Evolutionary conservation across 2,888 invertebrate species (phyloP).

Genomic region (Hydropsyche betteni): DNA sequence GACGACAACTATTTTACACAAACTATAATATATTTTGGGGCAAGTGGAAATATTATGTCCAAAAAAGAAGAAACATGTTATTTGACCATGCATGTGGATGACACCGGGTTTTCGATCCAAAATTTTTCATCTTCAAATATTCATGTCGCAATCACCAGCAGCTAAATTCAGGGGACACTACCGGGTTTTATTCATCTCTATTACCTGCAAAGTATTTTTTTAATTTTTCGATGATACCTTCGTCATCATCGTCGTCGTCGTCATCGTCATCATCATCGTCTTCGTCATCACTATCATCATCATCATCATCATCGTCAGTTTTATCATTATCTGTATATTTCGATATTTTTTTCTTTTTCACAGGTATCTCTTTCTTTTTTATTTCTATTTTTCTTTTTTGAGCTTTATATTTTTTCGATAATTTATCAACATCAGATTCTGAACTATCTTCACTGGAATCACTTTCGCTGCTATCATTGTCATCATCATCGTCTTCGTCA

Average conservation of each 20-base stretch:
- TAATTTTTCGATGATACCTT: constrained; percentile 65
- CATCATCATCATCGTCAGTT: constrained; percentile 55
- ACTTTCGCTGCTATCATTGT: constrained; percentile 59
- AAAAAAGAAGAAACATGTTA: constrained; percentile 35
- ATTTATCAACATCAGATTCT: constrained; percentile 55
- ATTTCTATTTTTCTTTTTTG: constrained; percentile 24
- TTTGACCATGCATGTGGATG: constrained; percentile 50
- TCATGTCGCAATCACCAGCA: constrained; percentile 12
- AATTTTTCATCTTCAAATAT: constrained; percentile 36
- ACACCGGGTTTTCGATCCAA: constrained; percentile 36
- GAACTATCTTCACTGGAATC: constrained; percentile 57
- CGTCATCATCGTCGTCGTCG: constrained; percentile 51
- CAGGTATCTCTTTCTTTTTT: constrained; percentile 36
- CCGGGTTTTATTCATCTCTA: constrained; percentile 60
- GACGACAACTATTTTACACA: constrained; percentile 67
- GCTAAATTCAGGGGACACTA: constrained; percentile 54
- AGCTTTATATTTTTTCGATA: constrained; percentile 60
- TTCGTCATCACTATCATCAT: constrained; percentile 53
- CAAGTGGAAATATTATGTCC: constrained; percentile 27
- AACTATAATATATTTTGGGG: constrained; percentile 29
- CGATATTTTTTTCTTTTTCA: constrained; percentile 18
- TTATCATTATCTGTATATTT: constrained; percentile 53
- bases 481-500: constrained; percentile 56
- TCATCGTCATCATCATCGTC: constrained; percentile 54
- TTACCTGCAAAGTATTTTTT: constrained; percentile 67